These are phyloP conservation scores for Leucosticte australis DNA, from an alignment of 2,113 vertebrate species.

Conservation along the genomic window DNA sequence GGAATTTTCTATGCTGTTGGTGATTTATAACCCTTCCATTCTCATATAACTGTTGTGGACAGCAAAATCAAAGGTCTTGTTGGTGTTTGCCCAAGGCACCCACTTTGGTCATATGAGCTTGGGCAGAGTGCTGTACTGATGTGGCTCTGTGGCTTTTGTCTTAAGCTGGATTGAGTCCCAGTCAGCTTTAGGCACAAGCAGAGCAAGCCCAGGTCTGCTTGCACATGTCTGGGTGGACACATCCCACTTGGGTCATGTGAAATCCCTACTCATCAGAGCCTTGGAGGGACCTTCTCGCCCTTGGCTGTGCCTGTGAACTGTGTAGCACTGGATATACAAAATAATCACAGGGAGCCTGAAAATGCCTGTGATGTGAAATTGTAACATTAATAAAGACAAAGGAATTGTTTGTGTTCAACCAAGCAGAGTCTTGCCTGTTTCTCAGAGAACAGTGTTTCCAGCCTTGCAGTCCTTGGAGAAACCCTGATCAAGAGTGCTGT, in stretches of 20 bases:
- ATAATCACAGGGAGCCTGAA: neutral
- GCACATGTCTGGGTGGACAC: neutral
- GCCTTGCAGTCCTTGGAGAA: neutral
- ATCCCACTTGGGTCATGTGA: neutral
- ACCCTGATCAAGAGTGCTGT: neutral
- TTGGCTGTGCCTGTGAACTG: neutral
- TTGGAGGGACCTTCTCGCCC: neutral
- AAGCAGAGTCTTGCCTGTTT: neutral
- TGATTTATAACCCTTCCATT: neutral
- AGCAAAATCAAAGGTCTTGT: neutral
- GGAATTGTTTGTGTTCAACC: constrained; percentile 2
- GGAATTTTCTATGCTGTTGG: neutral
- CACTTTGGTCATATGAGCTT: neutral
- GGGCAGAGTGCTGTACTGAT: neutral
- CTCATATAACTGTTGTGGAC: neutral
- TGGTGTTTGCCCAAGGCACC: neutral
- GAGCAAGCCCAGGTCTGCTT: constrained; percentile 8
- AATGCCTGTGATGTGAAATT: neutral
- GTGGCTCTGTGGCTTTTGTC: constrained; percentile 29
- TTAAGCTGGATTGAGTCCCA: neutral
- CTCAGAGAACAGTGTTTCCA: neutral
- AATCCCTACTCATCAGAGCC: neutral
- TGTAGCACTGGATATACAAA: neutral
- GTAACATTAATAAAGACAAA: neutral
- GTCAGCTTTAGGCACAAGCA: neutral